Evolutionary conservation across 2,888 invertebrate species (phyloP).

Genomic region (Nowickia ferox): DNA sequence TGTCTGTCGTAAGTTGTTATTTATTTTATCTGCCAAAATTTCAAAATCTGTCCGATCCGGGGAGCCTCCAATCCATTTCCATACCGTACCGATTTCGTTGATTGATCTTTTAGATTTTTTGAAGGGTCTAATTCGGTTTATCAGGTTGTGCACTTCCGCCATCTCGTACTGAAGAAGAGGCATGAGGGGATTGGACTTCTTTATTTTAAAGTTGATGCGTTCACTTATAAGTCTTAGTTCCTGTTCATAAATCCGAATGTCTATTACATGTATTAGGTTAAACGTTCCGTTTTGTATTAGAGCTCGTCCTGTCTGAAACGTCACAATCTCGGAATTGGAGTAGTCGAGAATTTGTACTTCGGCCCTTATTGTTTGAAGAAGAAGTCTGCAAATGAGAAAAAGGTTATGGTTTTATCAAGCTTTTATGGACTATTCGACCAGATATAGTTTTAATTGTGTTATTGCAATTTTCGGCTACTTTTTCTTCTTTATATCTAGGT

Average conservation of each 20-base stretch:
- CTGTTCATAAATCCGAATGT: too few species aligned
- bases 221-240: conserved; percentile 5
- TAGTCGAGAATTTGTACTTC: not conserved
- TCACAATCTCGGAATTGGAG: conserved; percentile 12
- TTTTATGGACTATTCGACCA: conserved; percentile 3
- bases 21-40: conserved; percentile 23
- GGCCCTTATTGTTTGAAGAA: too few species aligned
- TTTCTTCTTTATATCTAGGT: too few species aligned
- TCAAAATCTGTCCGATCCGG: conserved; percentile 11
- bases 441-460: conserved; percentile 1
- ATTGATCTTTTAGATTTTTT: not conserved
- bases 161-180: too few species aligned
- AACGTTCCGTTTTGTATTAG: too few species aligned
- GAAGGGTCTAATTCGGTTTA: too few species aligned
- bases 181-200: too few species aligned
- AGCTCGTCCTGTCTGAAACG: conserved; percentile 10
- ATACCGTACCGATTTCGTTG: conserved; percentile 5
- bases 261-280: too few species aligned
- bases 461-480: conserved; percentile 2
- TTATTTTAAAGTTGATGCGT: not conserved
- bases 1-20: not conserved
- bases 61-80: not conserved
- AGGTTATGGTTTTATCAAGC: conserved; percentile 1
- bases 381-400: not conserved
- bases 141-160: too few species aligned